Evolutionary conservation across 2,888 invertebrate genomes (phyloP).

Genomic region (Agonum fuliginosum): DNA sequence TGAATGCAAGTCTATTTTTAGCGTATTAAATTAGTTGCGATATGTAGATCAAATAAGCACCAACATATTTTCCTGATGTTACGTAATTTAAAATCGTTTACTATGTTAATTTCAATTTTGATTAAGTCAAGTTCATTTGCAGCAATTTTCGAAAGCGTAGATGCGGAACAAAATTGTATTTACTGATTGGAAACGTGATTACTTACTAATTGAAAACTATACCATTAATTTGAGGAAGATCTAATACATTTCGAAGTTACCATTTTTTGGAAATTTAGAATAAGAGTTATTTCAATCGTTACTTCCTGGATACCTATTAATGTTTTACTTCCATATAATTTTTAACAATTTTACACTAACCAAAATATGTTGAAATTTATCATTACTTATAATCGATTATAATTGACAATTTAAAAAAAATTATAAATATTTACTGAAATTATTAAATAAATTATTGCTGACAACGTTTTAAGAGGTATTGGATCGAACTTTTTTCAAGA

Average conservation of each 20-base stretch:
- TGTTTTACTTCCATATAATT: no score
- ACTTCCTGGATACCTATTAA: no score
- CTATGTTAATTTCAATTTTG: slow-evolving; percentile 10
- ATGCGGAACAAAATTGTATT: slow-evolving; percentile 8
- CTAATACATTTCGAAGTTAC: not conserved
- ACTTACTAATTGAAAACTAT: not conserved
- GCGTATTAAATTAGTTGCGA: not conserved
- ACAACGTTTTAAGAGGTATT: no score
- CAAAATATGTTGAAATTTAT: no score
- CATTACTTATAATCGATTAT: no score
- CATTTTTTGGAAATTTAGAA: no score
- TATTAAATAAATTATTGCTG: no score
- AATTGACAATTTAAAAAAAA: no score
- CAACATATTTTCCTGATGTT: slow-evolving; percentile 12
- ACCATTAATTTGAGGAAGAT: slow-evolving; percentile 11
- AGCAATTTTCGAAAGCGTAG: slow-evolving; percentile 18
- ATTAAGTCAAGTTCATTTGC: slow-evolving; percentile 13
- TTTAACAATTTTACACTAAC: no score
- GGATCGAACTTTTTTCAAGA: no score
- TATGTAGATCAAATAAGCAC: slow-evolving; percentile 6
- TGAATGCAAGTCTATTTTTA: slow-evolving; percentile 4
- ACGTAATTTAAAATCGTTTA: not conserved
- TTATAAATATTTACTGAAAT: no score
- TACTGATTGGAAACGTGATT: slow-evolving; percentile 3
- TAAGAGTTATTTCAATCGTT: no score